Conservation (phyloP, 2,113 vertebrate genomes). For the Thymallus thymallus region DNA sequence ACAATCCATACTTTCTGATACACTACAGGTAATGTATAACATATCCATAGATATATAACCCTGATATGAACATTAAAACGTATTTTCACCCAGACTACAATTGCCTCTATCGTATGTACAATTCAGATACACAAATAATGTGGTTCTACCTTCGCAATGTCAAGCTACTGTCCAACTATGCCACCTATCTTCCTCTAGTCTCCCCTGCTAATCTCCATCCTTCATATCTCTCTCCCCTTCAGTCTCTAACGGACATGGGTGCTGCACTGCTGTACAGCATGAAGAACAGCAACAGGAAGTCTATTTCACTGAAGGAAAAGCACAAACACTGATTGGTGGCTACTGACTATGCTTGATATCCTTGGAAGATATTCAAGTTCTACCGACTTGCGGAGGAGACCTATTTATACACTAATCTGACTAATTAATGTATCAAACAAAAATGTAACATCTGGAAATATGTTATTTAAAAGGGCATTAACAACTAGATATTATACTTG, state of each 20-base stretch:
- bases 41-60: neutral
- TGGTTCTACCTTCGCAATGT: neutral
- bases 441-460: neutral
- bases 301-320: slow-evolving; percentile 47
- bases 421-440: neutral
- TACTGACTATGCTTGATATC: neutral
- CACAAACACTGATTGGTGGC: slow-evolving; percentile 9
- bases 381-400: neutral
- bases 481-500: neutral
- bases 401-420: neutral
- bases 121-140: neutral
- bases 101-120: too few species aligned
- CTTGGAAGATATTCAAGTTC: neutral
- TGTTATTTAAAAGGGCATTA: neutral
- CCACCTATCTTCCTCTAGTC: neutral
- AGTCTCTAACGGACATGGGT: slow-evolving; percentile 67
- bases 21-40: slow-evolving; percentile 53
- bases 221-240: slow-evolving; percentile 1
- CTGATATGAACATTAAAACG: too few species aligned
- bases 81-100: too few species aligned
- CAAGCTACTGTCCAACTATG: neutral
- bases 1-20: slow-evolving; percentile 46
- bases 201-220: neutral
- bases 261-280: slow-evolving; percentile 67
- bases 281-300: slow-evolving; percentile 67